These are phyloP conservation scores for Andrena cerasifolii DNA, from an alignment of 1,140 invertebrate species.

Conservation along the genomic window DNA sequence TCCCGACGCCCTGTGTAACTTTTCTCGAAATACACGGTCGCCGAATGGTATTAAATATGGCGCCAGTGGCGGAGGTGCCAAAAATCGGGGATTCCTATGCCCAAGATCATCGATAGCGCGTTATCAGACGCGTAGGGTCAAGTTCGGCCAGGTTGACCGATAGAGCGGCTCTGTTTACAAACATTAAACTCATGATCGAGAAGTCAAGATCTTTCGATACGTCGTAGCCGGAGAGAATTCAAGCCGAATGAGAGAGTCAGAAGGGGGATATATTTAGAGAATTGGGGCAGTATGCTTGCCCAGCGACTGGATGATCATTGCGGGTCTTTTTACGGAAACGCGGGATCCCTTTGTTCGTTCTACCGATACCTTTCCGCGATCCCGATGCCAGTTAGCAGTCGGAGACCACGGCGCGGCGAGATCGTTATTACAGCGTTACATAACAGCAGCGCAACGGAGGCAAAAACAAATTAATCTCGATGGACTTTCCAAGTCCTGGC, in stretches of 20 bases:
- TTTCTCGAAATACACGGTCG: no score
- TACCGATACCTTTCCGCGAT: not conserved
- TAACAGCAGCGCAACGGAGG: not conserved
- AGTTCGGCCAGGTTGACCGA: slow-evolving; percentile 53
- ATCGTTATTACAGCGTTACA: not conserved
- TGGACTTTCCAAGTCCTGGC: not conserved
- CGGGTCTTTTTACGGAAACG: slow-evolving; percentile 42
- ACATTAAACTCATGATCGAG: slow-evolving; percentile 70
- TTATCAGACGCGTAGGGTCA: not conserved
- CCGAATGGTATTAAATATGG: not conserved
- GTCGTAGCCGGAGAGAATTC: slow-evolving; percentile 64
- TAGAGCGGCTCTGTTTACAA: slow-evolving; percentile 75
- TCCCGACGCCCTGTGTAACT: no score
- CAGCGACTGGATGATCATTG: slow-evolving; percentile 24
- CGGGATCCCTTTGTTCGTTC: not conserved
- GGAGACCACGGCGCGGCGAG: not conserved
- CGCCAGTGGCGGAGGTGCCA: not conserved
- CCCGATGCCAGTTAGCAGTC: not conserved
- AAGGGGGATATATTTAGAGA: slow-evolving; percentile 77
- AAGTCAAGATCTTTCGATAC: slow-evolving; percentile 77
- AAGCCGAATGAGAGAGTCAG: slow-evolving; percentile 61
- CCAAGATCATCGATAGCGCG: not conserved
- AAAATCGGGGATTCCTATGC: not conserved
- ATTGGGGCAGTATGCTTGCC: slow-evolving; percentile 75
- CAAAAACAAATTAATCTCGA: not conserved